Conservation (phyloP, 2,888 invertebrate genomes). For the Tetragonisca angustula region DNA sequence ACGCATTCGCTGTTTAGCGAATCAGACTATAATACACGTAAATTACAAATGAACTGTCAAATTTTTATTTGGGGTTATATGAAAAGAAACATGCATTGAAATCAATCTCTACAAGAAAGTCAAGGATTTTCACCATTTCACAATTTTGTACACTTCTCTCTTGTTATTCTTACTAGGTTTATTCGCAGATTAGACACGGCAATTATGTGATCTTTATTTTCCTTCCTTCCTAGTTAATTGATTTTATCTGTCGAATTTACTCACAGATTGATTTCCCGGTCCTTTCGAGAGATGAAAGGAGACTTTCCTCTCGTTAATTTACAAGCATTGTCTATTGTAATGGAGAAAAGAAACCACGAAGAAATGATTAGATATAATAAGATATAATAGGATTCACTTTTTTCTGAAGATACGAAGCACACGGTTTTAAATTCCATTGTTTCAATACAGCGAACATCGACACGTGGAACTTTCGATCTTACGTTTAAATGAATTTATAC, state of each 20-base stretch:
- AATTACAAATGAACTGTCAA: no score
- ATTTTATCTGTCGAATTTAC: background rate
- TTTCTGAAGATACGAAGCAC: background rate
- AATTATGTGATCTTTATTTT: background rate
- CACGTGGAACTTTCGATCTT: background rate
- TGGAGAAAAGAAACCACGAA: background rate
- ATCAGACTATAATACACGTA: no score
- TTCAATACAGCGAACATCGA: background rate
- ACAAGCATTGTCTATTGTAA: background rate
- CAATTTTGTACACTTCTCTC: background rate
- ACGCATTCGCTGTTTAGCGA: no score
- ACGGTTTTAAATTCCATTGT: background rate
- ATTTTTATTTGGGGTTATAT: no score
- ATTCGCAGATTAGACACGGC: background rate
- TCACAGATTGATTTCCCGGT: background rate
- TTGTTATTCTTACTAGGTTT: background rate
- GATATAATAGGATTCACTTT: background rate
- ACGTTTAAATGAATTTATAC: background rate
- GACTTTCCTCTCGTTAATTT: background rate
- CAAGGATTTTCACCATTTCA: no score
- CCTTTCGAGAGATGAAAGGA: accelerated
- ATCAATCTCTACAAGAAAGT: no score
- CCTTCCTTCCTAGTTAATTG: accelerated
- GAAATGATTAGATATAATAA: background rate
- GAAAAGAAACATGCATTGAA: no score